Percentiles rank a stretch among this genome's conserved stretches.
These are phyloP conservation scores for Tenthredo mesomela DNA, from an alignment of 2,888 invertebrate genomes.

Conservation along the genomic window DNA sequence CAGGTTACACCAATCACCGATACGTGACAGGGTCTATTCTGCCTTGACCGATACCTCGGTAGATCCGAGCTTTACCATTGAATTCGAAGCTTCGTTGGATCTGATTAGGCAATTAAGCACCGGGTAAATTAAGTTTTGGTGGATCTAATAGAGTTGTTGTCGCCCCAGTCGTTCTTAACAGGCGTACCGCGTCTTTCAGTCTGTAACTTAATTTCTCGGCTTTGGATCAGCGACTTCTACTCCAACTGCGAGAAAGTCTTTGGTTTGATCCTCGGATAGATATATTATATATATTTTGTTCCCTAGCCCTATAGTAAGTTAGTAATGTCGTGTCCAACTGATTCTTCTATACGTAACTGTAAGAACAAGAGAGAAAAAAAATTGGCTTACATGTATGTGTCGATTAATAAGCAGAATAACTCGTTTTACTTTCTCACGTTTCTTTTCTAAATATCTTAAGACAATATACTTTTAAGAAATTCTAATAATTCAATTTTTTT, in stretches of 20 bases:
- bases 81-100: constrained; percentile 27
- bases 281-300: background rate
- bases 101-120: constrained; percentile 37
- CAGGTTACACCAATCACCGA: constrained; percentile 23
- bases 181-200: constrained; percentile 7
- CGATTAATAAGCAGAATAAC: no score
- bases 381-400: background rate
- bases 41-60: constrained; percentile 31
- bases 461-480: background rate
- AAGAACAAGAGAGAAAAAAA: background rate
- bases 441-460: background rate
- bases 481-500: background rate
- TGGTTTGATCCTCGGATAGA: background rate
- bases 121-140: constrained; percentile 40
- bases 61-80: constrained; percentile 5
- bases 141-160: constrained; percentile 49
- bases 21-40: constrained; percentile 17
- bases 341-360: background rate
- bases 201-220: constrained; percentile 36
- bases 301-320: background rate
- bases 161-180: constrained; percentile 44
- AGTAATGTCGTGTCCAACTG: background rate
- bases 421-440: background rate
- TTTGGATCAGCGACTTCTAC: constrained; percentile 28
- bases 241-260: constrained; percentile 16